Conservation (phyloP, 2,113 vertebrate species). For the Hydrochoerus hydrochaeris region DNA sequence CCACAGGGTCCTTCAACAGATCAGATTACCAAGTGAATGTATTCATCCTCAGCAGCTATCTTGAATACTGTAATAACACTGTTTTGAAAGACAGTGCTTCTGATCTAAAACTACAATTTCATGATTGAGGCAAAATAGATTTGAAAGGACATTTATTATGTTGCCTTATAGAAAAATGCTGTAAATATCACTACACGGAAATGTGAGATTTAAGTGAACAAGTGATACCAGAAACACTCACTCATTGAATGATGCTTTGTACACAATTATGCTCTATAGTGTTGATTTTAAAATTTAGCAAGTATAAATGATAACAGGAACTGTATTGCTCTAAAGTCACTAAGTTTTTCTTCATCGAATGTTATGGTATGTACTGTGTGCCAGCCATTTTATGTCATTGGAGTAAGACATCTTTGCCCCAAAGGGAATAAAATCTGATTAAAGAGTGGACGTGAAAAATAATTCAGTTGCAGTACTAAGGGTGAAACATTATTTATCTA, state of each 20-base stretch:
- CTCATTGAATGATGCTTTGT: neutral
- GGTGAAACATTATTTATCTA: neutral
- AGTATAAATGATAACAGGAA: neutral
- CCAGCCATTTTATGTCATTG: neutral
- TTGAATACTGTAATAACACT: neutral
- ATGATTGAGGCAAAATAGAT: neutral
- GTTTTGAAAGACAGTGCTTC: neutral
- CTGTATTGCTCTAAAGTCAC: neutral
- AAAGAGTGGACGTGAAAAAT: constrained; percentile 20
- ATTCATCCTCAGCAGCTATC: neutral
- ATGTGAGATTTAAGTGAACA: neutral
- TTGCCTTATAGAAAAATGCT: neutral
- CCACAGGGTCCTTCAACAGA: neutral
- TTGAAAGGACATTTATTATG: neutral
- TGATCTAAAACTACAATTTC: neutral
- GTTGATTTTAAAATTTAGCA: neutral
- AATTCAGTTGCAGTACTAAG: neutral
- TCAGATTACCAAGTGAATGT: neutral
- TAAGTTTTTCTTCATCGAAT: neutral
- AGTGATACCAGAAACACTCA: neutral
- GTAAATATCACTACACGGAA: neutral
- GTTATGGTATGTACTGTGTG: neutral
- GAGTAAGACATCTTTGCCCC: neutral
- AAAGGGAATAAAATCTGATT: neutral
- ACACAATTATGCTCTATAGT: neutral